Conservation (phyloP, 2,888 invertebrate species). For the Chloromyia formosa region DNA sequence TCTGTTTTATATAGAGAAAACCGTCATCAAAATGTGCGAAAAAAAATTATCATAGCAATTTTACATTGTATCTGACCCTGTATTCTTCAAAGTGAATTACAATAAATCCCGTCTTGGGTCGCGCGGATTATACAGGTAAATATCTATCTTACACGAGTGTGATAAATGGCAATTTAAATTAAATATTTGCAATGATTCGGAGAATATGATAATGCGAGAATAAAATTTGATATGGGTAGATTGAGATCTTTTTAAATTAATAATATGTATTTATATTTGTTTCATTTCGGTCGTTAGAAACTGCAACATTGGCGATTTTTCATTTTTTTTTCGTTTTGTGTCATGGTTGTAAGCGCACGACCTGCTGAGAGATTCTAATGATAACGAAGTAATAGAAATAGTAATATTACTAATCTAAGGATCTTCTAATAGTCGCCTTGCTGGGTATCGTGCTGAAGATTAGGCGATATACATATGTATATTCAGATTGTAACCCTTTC, state of each 20-base stretch:
- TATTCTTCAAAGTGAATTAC: neutral
- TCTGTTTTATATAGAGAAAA: neutral
- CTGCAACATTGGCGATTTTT: neutral
- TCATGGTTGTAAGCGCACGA: neutral
- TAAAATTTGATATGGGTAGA: neutral
- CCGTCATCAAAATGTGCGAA: no score
- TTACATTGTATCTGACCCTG: conserved; percentile 10
- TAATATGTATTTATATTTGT: neutral
- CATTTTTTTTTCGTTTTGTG: neutral
- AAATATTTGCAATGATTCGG: conserved; percentile 32
- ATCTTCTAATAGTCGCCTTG: no score
- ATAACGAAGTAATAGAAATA: neutral
- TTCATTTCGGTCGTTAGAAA: neutral
- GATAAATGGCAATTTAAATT: conserved; percentile 39
- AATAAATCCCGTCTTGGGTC: conserved; percentile 5
- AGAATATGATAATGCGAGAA: neutral
- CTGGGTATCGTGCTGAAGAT: no score
- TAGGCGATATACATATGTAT: no score
- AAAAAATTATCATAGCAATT: neutral
- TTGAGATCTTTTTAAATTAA: conserved; percentile 24
- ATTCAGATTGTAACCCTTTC: no score
- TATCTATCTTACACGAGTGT: conserved; percentile 6
- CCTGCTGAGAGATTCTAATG: neutral
- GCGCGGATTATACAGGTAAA: neutral
- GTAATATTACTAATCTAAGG: no score